These are phyloP conservation scores for Gymnothorax reevesii DNA, from an alignment of 2,797 vertebrate species.

Conservation along the genomic window DNA sequence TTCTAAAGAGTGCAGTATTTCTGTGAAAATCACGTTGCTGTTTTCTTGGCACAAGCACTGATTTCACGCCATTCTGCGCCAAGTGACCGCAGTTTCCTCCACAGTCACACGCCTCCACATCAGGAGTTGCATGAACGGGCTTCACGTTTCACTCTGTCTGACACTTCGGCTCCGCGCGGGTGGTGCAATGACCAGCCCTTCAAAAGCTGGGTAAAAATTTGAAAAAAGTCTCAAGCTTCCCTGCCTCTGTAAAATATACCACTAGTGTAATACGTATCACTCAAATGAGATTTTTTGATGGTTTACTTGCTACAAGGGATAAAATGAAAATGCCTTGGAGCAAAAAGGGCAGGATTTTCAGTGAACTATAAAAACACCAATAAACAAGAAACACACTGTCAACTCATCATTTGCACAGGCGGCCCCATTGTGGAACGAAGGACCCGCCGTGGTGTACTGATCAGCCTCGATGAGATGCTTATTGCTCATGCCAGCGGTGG, in stretches of 20 bases:
- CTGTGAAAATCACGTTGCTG: neutral
- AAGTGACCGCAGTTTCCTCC: neutral
- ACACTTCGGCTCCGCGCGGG: neutral
- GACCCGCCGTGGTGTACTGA: neutral
- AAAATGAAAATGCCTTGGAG: neutral
- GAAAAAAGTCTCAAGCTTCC: neutral
- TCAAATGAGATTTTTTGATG: conserved; percentile 25
- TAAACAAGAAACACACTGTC: too few relatives aligned
- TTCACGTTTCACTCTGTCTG: neutral
- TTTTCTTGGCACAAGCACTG: neutral
- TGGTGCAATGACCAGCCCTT: neutral
- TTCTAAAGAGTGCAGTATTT: neutral
- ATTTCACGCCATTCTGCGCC: neutral
- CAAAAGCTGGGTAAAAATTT: neutral
- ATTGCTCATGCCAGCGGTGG: conserved; percentile 49
- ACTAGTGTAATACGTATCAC: neutral
- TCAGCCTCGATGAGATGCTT: conserved; percentile 6
- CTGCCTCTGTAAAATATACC: neutral
- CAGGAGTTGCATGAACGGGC: neutral
- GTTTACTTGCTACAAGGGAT: neutral
- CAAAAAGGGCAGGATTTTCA: conserved; percentile 6
- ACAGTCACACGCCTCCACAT: neutral
- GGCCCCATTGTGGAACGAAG: neutral
- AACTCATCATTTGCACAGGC: neutral
- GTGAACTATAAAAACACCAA: conserved; percentile 29